Percentiles rank a stretch among this genome's conserved stretches.
Evolutionary conservation across 92 coral and sea anemone species (phyloP).

Genomic region (Isaurus tuberculatus): DNA sequence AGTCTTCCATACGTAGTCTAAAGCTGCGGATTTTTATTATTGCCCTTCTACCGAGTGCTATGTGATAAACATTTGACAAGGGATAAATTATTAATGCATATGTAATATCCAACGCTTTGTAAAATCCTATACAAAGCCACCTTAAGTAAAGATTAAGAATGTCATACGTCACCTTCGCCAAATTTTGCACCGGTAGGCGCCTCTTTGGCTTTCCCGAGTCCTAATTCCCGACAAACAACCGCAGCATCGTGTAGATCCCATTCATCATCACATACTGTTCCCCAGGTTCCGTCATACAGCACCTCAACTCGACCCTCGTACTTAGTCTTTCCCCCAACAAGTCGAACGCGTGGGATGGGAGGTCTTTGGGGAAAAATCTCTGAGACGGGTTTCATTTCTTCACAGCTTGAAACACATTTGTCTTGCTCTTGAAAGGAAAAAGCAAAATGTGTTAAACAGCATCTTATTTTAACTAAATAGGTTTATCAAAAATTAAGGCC

Average conservation of each 20-base stretch:
- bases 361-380: conserved; percentile 76
- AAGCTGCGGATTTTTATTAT: too few species aligned
- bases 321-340: conserved; percentile 75
- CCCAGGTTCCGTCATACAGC: conserved; percentile 74
- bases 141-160: too few species aligned
- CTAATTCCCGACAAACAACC: conserved; percentile 84
- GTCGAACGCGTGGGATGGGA: conserved; percentile 70
- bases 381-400: conserved; percentile 65
- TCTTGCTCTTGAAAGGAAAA: conserved; percentile 50
- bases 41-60: too few species aligned
- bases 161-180: conserved; percentile 77
- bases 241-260: conserved; percentile 78
- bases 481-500: too few species aligned
- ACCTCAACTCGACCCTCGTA: conserved; percentile 91
- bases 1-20: too few species aligned
- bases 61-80: too few species aligned
- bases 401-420: conserved; percentile 65
- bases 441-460: too few species aligned
- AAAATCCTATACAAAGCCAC: too few species aligned
- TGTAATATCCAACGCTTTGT: too few species aligned
- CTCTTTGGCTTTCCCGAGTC: conserved; percentile 72
- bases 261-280: conserved; percentile 85
- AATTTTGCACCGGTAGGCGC: conserved; percentile 69
- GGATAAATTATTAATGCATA: too few species aligned
- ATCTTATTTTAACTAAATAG: too few species aligned